phyloP scores from a whole-genome alignment of 2,113 vertebrate species.

The Abramis brama region DNA sequence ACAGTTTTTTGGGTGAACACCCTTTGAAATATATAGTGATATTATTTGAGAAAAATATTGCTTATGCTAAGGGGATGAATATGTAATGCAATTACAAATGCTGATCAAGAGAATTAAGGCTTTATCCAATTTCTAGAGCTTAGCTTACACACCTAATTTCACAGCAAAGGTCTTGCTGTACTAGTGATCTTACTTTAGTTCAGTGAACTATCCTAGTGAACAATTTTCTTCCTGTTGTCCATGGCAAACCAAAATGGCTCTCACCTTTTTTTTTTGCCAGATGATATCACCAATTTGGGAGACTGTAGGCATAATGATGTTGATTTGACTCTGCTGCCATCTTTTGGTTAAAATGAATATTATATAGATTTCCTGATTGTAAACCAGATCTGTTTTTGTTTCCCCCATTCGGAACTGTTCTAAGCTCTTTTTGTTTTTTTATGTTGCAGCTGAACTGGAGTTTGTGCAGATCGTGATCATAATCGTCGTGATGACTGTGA shows the following conservation, averaged over 20 bases:
- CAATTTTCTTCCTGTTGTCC: conserved; percentile 6
- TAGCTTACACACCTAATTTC: not conserved
- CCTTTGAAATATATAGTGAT: not conserved
- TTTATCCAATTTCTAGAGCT: not conserved
- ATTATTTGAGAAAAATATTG: not conserved
- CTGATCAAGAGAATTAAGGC: not conserved
- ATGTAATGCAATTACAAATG: not conserved
- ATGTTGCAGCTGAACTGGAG: conserved; percentile 91
- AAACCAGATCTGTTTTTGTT: not conserved
- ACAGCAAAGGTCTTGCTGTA: not conserved
- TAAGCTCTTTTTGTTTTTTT: conserved; percentile 37
- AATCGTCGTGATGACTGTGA: conserved; percentile 95
- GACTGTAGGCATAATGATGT: not conserved
- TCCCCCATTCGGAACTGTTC: not conserved
- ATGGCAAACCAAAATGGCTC: conserved; percentile 24
- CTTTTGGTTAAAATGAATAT: conserved; percentile 38
- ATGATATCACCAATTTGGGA: not conserved
- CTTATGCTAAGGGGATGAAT: too few relatives aligned
- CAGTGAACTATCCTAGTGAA: not conserved
- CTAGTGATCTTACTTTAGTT: not conserved
- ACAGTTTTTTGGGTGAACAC: too few relatives aligned
- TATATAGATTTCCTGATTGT: not conserved
- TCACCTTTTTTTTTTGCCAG: not conserved
- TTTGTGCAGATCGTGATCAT: conserved; percentile 97
- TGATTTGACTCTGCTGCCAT: conserved; percentile 43